A percentile compares a stretch with the other conserved stretches of the same genome.
Conservation (phyloP, 2,888 invertebrate species). For the Cephus nigrinus region DNA sequence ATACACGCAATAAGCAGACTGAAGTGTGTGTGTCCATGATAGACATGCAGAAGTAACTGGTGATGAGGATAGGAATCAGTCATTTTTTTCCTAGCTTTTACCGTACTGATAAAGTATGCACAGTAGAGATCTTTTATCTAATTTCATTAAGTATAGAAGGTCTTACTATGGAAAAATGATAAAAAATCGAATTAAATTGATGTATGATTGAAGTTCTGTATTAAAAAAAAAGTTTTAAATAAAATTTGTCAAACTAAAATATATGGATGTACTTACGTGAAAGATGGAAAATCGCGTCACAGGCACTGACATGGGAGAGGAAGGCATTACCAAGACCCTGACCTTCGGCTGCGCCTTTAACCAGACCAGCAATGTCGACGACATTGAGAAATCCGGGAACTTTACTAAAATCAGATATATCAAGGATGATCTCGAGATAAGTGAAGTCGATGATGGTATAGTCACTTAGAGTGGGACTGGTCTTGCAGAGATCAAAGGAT, state of each 20-base stretch:
- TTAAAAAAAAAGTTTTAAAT: background rate
- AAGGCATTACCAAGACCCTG: slow-evolving; percentile 99
- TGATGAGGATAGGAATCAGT: background rate
- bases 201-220: background rate
- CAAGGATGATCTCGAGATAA: background rate
- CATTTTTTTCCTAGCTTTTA: background rate
- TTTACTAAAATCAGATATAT: slow-evolving; percentile 74
- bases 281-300: slow-evolving; percentile 97
- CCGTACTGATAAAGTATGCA: background rate
- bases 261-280: slow-evolving; percentile 79
- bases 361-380: slow-evolving; percentile 98
- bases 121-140: background rate
- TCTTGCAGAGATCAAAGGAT: background rate
- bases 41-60: background rate
- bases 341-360: slow-evolving; percentile 97
- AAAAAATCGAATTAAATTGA: background rate
- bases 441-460: background rate
- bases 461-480: background rate
- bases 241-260: background rate
- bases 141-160: background rate
- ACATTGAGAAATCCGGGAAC: slow-evolving; percentile 98
- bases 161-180: background rate
- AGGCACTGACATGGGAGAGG: slow-evolving; percentile 97
- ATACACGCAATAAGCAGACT: too few species aligned
- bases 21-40: too few species aligned